Base-by-base conservation (phyloP, 2,113 vertebrate genomes). In the Dicerorhinus sumatrensis region DNA sequence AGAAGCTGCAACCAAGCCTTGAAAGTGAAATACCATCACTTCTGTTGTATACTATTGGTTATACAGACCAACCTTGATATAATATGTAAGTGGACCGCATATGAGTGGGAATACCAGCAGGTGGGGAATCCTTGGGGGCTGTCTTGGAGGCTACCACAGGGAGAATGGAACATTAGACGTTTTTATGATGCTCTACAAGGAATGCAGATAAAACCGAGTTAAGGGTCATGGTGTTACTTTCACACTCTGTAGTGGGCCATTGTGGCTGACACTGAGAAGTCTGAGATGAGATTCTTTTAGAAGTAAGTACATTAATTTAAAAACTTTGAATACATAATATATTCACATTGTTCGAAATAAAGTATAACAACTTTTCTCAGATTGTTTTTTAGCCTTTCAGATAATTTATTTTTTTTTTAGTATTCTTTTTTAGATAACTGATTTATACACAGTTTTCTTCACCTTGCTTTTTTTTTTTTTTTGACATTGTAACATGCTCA, bases 301-400 rank as follows among this genome's bases (percentile, higher is more conserved):
- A 77, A 29, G 46, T 77, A 65, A 92, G 79, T 84, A 84, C 58
- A 75, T 93, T 76, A 33, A 51, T 67, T 93, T 93, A 13, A 93
- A 93, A 85, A 65, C 70, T 54, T 84, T 56, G 33, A 42, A 20
- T 85, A 56, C 29, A 8, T 85, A 25, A 42, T 75, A 65, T 42
- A 65, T 65, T 83, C 16, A 83, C 9, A 58, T 42, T 80, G 12
- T 83, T 83, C 67, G 51, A 83, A 62, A 92, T 82, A 54, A 51
- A 76, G 14, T 76, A 12, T 77, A 67, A 79, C 60, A 75, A 54
- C 39, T 6, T 6, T 63, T 36, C 21, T 85, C 27, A 76, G 70
- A 76, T 76, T 85, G n/a, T 76, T 33, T 93, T 76, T 20, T 85
- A 85, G 70, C 69, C n/a, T 67, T 76, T 21, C 21, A 54, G 18